Evolutionary conservation across 2,797 vertebrate species (phyloP).

Genomic region (Arrhamphus sclerolepis): DNA sequence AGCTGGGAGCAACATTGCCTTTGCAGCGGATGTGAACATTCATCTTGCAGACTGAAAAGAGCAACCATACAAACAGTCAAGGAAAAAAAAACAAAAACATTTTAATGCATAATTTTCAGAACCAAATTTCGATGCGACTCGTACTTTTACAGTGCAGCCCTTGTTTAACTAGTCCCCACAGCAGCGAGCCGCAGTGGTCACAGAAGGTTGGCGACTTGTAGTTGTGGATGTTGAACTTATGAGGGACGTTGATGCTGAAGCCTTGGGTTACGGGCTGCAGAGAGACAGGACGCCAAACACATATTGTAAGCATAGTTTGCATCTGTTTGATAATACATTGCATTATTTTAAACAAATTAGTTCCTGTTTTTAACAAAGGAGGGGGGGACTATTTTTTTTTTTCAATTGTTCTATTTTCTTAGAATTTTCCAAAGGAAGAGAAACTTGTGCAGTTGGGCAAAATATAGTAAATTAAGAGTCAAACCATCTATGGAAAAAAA

Average conservation of each 20-base stretch:
- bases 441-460: constrained; percentile 38
- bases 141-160: constrained; percentile 98
- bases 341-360: neutral
- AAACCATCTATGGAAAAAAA: constrained; percentile 14
- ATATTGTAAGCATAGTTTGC: neutral
- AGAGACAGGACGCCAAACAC: constrained; percentile 1
- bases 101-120: neutral
- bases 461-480: neutral
- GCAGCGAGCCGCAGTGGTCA: constrained; percentile 95
- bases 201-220: constrained; percentile 97
- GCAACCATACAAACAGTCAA: constrained; percentile 6
- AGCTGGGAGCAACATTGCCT: constrained; percentile 93
- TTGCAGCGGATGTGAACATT: constrained; percentile 96
- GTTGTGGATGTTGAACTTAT: constrained; percentile 93
- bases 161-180: constrained; percentile 94
- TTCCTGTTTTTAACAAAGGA: constrained; percentile 15
- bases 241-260: constrained; percentile 97
- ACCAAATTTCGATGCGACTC: constrained; percentile 13
- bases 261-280: constrained; percentile 86
- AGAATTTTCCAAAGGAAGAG: constrained; percentile 30
- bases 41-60: constrained; percentile 91
- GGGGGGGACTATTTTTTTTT: neutral
- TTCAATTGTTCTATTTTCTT: constrained; percentile 18
- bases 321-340: neutral
- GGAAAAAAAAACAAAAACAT: constrained; percentile 3